phyloP scores from a whole-genome alignment of 2,113 vertebrate genomes.

The Oreochromis tanganicae region DNA sequence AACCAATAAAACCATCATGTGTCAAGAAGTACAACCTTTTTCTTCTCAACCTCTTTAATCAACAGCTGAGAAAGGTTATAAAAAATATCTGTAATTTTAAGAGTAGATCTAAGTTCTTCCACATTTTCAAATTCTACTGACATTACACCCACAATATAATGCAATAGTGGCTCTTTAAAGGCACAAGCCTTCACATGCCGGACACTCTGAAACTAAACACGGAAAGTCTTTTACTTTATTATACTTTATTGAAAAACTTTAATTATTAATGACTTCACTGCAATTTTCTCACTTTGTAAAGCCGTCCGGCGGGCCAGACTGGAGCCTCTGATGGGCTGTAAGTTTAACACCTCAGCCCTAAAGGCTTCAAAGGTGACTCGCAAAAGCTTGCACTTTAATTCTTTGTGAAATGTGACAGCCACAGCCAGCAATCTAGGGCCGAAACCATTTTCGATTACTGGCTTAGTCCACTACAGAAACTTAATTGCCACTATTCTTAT shows the following conservation, averaged over 20 bases:
- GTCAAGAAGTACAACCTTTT: neutral
- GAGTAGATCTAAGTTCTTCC: neutral
- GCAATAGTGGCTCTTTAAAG: neutral
- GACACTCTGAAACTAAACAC: neutral
- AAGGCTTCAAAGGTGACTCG: neutral
- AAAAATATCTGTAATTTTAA: neutral
- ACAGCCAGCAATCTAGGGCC: neutral
- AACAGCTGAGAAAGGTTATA: neutral
- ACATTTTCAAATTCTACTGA: neutral
- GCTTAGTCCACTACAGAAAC: neutral
- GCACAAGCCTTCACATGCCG: neutral
- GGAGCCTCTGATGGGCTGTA: neutral
- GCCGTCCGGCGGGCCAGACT: neutral
- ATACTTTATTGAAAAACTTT: neutral
- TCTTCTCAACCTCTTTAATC: neutral
- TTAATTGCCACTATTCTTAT: neutral
- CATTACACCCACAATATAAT: neutral
- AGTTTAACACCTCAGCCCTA: neutral
- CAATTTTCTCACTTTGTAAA: neutral
- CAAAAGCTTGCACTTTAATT: neutral
- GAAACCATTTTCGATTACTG: neutral
- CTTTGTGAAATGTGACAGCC: neutral
- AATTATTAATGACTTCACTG: neutral
- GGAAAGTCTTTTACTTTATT: neutral
- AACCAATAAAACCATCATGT: neutral